Base-by-base conservation (phyloP, 2,888 invertebrate genomes). In the Tolmerus cingulatus region DNA sequence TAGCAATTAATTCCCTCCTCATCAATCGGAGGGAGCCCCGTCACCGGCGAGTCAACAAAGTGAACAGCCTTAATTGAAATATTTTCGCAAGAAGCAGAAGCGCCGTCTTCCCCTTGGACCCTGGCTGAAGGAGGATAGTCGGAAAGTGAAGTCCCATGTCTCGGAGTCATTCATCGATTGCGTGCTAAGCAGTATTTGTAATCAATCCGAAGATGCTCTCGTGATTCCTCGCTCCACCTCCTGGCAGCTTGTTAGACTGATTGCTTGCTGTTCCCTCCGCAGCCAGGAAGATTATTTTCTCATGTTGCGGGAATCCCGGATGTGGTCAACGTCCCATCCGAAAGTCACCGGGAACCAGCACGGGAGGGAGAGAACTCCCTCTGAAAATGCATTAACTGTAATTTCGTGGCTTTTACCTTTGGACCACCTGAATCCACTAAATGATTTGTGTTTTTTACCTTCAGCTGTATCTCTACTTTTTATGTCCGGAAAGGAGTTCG, bases 351-450 rank as follows among this genome's bases (percentile, higher is more conserved):
- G n/a, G n/a, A 51, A 19, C n/a, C 0, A 16, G 19, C 2, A 19
- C 51, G 5, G 57, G 2, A 5, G 66, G 23, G 79, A n/a, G 23
- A 46, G 19, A 40, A 27, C 51, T 34, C 79, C 79, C 30, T 79
- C 27, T 51, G 51, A 16, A 79, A 79, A 46, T 79, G 79, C 79
- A 79, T 79, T 79, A 79, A 51, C 51, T 79, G 79, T 79, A 79
- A 79, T 79, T 79, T 79, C 9, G 79, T 46, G 51, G 79, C 37
- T 78, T 78, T 78, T 78, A 78, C 23, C 37, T 78, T 43, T 43
- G 78, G 37, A 51, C 79, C 79, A 79, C 79, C 51, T 79, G 79
- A 46, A 27, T 79, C 27, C 79, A 7, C 51, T 30, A 79, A 30
- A 79, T 79, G 79, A 79, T 79, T 79, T 79, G 27, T 79, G 23